Conservation (phyloP, 2,888 invertebrate genomes). For the Cremastinae sp. region DNA sequence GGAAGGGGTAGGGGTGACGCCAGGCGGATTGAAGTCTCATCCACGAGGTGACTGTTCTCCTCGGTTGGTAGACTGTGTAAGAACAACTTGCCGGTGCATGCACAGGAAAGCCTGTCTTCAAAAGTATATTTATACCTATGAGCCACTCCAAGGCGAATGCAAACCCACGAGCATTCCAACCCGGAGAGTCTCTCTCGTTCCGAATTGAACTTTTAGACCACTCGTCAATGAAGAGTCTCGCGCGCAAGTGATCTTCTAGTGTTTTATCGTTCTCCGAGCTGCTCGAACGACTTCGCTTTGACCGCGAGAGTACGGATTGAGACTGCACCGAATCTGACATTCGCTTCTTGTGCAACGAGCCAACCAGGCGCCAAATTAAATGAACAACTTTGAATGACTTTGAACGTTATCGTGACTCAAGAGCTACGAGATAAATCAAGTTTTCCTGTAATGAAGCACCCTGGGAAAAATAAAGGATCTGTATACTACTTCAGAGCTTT, state of each 20-base stretch:
- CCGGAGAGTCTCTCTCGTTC: conserved; percentile 7
- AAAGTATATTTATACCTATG: conserved; percentile 50
- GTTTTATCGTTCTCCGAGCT: conserved; percentile 16
- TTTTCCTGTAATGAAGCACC: no score
- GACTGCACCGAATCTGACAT: no score
- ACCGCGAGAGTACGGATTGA: neutral
- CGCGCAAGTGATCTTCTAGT: conserved; percentile 19
- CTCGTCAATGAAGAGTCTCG: conserved; percentile 25
- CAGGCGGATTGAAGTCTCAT: conserved; percentile 62
- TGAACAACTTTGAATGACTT: no score
- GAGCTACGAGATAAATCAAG: no score
- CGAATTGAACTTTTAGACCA: conserved; percentile 30
- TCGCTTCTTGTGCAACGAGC: no score
- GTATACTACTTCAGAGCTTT: no score
- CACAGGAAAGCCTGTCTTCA: conserved; percentile 36
- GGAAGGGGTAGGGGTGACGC: conserved; percentile 56
- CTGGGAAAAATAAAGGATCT: no score
- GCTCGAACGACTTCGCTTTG: conserved; percentile 1
- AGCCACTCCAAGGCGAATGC: conserved; percentile 34
- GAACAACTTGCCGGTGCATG: conserved; percentile 10
- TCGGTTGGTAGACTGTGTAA: conserved; percentile 37
- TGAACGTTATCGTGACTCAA: no score
- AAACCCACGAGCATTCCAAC: conserved; percentile 3
- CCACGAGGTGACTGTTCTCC: conserved; percentile 56
- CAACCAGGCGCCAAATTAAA: no score